Conservation (phyloP, 2,797 vertebrate genomes). For the Lerista edwardsae region DNA sequence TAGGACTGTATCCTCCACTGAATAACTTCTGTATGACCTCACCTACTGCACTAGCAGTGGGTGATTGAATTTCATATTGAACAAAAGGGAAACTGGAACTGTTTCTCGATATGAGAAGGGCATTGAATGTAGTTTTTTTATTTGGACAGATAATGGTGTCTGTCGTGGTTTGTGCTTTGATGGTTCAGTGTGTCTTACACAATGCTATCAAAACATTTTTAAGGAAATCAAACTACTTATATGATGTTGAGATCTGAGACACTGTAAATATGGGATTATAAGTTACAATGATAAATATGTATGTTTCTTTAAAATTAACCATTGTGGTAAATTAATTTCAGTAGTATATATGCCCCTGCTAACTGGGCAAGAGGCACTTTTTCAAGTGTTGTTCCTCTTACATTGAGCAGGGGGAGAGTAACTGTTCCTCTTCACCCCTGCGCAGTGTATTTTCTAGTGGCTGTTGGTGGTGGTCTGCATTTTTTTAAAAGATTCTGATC, state of each 20-base stretch:
- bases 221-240: neutral
- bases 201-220: neutral
- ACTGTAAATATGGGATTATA: neutral
- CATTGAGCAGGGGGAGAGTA: no score
- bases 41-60: slow-evolving; percentile 15
- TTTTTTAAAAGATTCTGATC: no score
- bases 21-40: slow-evolving; percentile 22
- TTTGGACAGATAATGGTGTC: slow-evolving; percentile 31
- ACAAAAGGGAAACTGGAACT: slow-evolving; percentile 27
- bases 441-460: no score
- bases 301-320: no score
- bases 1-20: slow-evolving; percentile 16
- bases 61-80: slow-evolving; percentile 22
- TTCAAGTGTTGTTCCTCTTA: no score
- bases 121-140: slow-evolving; percentile 34
- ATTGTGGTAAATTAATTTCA: neutral
- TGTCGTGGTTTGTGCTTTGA: slow-evolving; percentile 36
- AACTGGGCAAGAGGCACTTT: no score
- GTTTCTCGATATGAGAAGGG: slow-evolving; percentile 38
- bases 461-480: no score
- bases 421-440: no score
- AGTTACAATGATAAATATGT: no score
- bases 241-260: neutral
- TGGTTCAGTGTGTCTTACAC: slow-evolving; percentile 47
- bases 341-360: no score